These are phyloP conservation scores for Hypsibius dujardini DNA, from an alignment of 1,140 invertebrate species.

Conservation along the genomic window DNA sequence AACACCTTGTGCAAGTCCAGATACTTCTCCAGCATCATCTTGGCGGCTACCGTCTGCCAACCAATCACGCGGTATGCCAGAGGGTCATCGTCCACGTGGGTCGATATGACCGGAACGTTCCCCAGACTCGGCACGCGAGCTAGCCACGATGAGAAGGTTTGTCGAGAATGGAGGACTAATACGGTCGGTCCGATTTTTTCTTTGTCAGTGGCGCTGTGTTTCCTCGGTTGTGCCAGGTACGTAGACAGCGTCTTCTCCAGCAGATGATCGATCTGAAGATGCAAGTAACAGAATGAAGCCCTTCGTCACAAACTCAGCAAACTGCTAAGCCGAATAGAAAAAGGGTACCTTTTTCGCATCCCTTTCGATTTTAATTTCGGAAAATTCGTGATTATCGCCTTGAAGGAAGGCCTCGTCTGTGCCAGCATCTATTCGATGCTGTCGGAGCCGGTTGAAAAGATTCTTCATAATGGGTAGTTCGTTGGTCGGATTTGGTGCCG, in stretches of 20 bases:
- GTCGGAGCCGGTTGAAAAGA: not conserved
- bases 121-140: not conserved
- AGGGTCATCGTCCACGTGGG: constrained; percentile 4
- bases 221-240: not conserved
- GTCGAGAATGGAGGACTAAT: not conserved
- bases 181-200: not conserved
- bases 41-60: constrained; percentile 15
- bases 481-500: constrained; percentile 33
- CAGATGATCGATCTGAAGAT: not conserved
- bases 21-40: constrained; percentile 26
- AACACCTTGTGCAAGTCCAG: constrained; percentile 37
- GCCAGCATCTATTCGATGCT: not conserved
- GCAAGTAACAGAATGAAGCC: no score
- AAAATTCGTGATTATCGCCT: not conserved
- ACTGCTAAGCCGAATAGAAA: no score
- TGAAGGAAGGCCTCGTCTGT: not conserved
- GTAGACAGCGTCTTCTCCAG: not conserved
- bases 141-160: not conserved
- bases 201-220: no score
- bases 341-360: not conserved
- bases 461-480: not conserved
- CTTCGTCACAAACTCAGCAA: no score
- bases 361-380: constrained; percentile 9
- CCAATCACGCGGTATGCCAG: constrained; percentile 9
- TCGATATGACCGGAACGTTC: not conserved